These are phyloP conservation scores for Caenorhabditis macrosperma DNA, from an alignment of 2,888 invertebrate genomes.

Conservation along the genomic window DNA sequence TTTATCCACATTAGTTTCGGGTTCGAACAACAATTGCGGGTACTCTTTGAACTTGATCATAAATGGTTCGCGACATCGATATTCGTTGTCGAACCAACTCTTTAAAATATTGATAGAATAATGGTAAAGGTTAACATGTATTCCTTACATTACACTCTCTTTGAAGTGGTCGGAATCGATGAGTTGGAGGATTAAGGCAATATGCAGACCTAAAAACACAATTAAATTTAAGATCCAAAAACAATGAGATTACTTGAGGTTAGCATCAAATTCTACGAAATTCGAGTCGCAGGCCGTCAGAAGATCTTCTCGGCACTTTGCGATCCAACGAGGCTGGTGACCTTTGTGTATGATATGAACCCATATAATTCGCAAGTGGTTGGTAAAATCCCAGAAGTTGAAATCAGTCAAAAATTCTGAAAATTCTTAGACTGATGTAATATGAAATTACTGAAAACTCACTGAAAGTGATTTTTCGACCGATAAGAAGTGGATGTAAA, in stretches of 20 bases:
- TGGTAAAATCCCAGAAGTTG: not conserved
- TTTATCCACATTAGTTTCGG: not conserved
- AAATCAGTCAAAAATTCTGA: not conserved
- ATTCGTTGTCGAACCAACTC: not conserved
- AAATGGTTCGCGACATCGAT: not conserved
- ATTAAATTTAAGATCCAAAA: too few relatives aligned
- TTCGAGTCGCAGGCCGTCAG: not conserved
- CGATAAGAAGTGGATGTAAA: not conserved
- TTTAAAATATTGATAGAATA: not conserved
- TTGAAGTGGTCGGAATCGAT: not conserved
- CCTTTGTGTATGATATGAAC: not conserved
- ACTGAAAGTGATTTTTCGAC: not conserved
- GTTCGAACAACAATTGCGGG: not conserved
- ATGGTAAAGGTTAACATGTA: not conserved
- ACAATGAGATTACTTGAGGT: conserved; percentile 1
- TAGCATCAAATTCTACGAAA: conserved; percentile 2
- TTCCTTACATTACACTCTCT: not conserved
- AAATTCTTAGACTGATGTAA: not conserved
- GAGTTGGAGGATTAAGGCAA: conserved; percentile 12
- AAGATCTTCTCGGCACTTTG: conserved; percentile 17
- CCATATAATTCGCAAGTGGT: conserved; percentile 10
- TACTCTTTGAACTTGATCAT: not conserved
- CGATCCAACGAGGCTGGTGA: not conserved
- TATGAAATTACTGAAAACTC: too few relatives aligned
- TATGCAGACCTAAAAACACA: not conserved